A percentile compares a stretch with the other conserved stretches of the same genome.
Conservation (phyloP, 2,888 invertebrate genomes). For the Cyrtodaria siliqua region DNA sequence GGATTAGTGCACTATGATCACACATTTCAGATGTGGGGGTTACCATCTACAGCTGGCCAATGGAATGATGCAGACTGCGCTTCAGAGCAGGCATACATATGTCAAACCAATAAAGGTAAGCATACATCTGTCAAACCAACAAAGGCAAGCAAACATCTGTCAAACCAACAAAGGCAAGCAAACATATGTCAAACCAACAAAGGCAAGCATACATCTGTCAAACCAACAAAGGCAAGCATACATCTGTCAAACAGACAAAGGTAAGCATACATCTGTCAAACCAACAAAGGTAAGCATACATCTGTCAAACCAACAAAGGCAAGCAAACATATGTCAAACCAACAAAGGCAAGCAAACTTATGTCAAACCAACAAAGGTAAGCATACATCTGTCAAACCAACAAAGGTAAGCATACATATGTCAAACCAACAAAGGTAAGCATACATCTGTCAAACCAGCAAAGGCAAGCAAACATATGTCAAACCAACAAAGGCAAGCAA, state of each 20-base stretch:
- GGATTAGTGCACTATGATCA: no score
- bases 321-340: slow-evolving; percentile 74
- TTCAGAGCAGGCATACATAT: slow-evolving; percentile 67
- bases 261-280: slow-evolving; percentile 72
- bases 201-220: slow-evolving; percentile 71
- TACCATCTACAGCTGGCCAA: slow-evolving; percentile 63
- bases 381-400: slow-evolving; percentile 67
- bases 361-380: slow-evolving; percentile 76
- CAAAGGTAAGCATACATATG: slow-evolving; percentile 71
- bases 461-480: slow-evolving; percentile 78
- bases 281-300: slow-evolving; percentile 67
- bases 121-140: slow-evolving; percentile 66
- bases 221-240: slow-evolving; percentile 69
- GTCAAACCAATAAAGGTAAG: slow-evolving; percentile 74
- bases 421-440: slow-evolving; percentile 73
- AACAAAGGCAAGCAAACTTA: slow-evolving; percentile 72
- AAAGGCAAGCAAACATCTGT: slow-evolving; percentile 71
- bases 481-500: slow-evolving; percentile 72
- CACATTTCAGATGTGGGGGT: slow-evolving; percentile 70
- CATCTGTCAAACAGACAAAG: slow-evolving; percentile 71
- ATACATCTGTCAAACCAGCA: slow-evolving; percentile 68
- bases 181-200: slow-evolving; percentile 75
- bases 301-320: slow-evolving; percentile 76
- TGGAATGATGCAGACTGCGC: slow-evolving; percentile 76
- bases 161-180: slow-evolving; percentile 73